Evolutionary conservation across 2,888 invertebrate genomes (phyloP).

Genomic region (Pachycephus smyrnensis): DNA sequence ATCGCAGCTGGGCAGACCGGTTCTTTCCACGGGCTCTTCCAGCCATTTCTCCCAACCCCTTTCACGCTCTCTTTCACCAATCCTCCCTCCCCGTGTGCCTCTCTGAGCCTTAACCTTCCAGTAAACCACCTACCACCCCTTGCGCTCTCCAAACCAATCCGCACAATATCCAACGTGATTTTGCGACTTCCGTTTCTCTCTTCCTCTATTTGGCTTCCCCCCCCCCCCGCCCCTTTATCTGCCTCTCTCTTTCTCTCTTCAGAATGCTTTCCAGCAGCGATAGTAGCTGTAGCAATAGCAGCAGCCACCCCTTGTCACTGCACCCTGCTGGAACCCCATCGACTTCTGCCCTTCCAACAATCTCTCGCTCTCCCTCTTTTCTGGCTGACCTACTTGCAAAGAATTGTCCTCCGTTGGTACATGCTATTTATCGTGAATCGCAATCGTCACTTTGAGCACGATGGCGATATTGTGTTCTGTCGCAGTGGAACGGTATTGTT

Average conservation of each 20-base stretch:
- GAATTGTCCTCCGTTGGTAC: background rate
- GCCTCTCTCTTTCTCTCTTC: background rate
- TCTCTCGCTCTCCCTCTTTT: conserved; percentile 15
- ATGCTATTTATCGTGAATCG: background rate
- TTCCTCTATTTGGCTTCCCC: conserved; percentile 18
- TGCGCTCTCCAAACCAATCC: conserved; percentile 19
- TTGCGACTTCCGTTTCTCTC: conserved; percentile 29
- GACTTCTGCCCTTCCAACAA: conserved; percentile 10
- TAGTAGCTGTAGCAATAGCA: background rate
- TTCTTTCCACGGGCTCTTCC: background rate
- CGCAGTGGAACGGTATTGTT: background rate
- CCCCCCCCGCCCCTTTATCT: conserved; percentile 6
- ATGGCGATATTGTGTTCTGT: background rate
- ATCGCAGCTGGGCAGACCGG: background rate
- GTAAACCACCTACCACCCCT: background rate
- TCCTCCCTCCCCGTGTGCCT: conserved; percentile 10
- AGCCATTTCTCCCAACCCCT: conserved; percentile 14
- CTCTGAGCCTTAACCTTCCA: background rate
- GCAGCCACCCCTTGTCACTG: background rate
- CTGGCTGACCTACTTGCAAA: conserved; percentile 25
- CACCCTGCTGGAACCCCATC: conserved; percentile 13
- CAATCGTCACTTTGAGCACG: background rate
- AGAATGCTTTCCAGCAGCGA: background rate
- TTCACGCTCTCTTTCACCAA: conserved; percentile 12
- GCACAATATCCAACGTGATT: conserved; percentile 41